Percentiles rank a stretch among this genome's conserved stretches.
Evolutionary conservation across 1,140 invertebrate genomes (phyloP).

Genomic region (Tyrophagus putrescentiae): DNA sequence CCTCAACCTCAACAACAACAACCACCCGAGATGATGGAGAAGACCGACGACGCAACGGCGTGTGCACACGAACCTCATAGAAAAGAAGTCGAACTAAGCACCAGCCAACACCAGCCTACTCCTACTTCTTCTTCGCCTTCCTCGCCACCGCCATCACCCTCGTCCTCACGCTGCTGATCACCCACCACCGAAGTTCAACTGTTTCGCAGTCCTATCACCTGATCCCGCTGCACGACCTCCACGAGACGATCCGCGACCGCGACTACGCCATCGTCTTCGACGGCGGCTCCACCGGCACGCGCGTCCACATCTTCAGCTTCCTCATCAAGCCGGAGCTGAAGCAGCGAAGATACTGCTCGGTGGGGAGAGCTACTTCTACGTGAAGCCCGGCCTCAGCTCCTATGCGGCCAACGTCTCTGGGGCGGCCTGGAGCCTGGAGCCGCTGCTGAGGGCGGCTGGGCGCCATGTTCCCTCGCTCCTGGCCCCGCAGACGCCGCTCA

Average conservation of each 20-base stretch:
- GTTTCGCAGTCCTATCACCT: too few relatives aligned
- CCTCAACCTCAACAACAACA: too few relatives aligned
- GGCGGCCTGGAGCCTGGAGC: slow-evolving; percentile 53
- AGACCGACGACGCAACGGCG: too few relatives aligned
- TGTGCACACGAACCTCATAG: too few relatives aligned
- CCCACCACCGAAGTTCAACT: too few relatives aligned
- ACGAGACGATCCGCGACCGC: background rate
- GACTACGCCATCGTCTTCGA: slow-evolving; percentile 76
- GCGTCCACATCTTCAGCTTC: slow-evolving; percentile 78
- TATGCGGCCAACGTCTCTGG: slow-evolving; percentile 60
- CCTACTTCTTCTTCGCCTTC: too few relatives aligned
- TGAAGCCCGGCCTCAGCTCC: slow-evolving; percentile 72
- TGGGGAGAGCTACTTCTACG: slow-evolving; percentile 62
- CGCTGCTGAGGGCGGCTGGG: slow-evolving; percentile 58
- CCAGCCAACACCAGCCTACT: too few relatives aligned
- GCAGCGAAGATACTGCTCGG: slow-evolving; percentile 44
- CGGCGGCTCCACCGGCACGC: slow-evolving; percentile 84
- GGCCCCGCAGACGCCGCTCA: slow-evolving; percentile 56
- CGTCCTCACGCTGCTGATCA: too few relatives aligned
- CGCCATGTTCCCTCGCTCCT: slow-evolving; percentile 52
- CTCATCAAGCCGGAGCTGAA: slow-evolving; percentile 33
- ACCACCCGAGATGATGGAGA: too few relatives aligned
- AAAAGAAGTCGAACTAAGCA: too few relatives aligned
- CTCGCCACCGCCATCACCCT: too few relatives aligned
- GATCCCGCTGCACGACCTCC: too few relatives aligned